Evolutionary conservation across 1,140 invertebrate genomes (phyloP).

Genomic region (Catajapyx aquilonaris): DNA sequence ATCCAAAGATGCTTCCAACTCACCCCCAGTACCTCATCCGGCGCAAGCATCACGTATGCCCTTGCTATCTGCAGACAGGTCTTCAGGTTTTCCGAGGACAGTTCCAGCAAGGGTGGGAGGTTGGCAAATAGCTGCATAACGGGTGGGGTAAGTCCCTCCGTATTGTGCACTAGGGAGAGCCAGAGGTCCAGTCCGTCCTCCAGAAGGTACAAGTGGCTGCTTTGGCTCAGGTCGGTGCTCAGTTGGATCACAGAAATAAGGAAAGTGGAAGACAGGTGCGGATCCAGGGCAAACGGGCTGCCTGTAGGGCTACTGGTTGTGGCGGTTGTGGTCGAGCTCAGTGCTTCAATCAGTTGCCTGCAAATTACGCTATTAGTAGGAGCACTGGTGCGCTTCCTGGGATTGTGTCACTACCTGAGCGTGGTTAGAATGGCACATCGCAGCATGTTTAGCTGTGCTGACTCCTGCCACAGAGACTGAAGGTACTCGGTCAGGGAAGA

Average conservation of each 20-base stretch:
- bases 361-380: too few species aligned
- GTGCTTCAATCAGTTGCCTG: too few species aligned
- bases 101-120: constrained; percentile 52
- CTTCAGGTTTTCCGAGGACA: constrained; percentile 55
- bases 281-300: too few species aligned
- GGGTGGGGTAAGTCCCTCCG: constrained; percentile 31
- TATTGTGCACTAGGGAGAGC: constrained; percentile 59
- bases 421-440: constrained; percentile 76
- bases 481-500: constrained; percentile 56
- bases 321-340: too few species aligned
- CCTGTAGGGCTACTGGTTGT: too few species aligned
- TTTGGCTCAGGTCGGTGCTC: constrained; percentile 55
- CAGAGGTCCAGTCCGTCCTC: constrained; percentile 85
- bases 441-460: constrained; percentile 71
- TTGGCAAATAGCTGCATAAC: constrained; percentile 53
- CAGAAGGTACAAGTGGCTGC: constrained; percentile 65
- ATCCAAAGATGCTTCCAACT: constrained; percentile 7
- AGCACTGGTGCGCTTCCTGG: too few species aligned
- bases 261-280: too few species aligned
- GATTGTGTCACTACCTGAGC: too few species aligned
- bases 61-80: constrained; percentile 57
- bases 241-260: constrained; percentile 53
- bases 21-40: constrained; percentile 51
- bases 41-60: constrained; percentile 61
- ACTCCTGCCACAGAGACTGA: constrained; percentile 68